phyloP scores from a whole-genome alignment of 2,888 invertebrate genomes.

The Sepiola atlantica region DNA sequence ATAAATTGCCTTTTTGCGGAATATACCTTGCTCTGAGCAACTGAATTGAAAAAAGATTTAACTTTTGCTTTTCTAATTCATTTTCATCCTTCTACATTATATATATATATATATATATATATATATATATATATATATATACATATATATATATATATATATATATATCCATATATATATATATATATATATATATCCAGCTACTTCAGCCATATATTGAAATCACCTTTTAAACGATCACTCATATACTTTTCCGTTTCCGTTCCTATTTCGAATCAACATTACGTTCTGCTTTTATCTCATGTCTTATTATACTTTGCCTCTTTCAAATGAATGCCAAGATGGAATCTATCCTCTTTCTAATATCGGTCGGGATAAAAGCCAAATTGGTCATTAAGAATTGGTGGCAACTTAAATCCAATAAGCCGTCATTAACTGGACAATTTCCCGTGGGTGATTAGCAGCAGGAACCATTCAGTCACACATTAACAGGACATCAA shows the following conservation, averaged over 20 bases:
- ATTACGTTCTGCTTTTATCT: background rate
- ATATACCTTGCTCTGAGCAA: too few species aligned
- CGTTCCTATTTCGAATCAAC: background rate
- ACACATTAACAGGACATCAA: constrained; percentile 32
- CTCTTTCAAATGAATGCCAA: background rate
- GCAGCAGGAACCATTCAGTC: background rate
- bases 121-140: background rate
- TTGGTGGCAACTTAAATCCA: background rate
- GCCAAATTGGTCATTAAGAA: background rate
- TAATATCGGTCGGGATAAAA: background rate
- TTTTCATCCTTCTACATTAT: too few species aligned
- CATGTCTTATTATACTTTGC: background rate
- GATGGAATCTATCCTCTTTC: background rate
- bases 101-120: too few species aligned
- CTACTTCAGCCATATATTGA: background rate
- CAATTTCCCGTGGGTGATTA: background rate
- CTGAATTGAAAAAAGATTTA: too few species aligned
- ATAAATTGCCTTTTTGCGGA: too few species aligned
- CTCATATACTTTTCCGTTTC: background rate
- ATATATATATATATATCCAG: background rate
- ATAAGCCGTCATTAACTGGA: background rate
- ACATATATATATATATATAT: background rate
- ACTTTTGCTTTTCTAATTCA: too few species aligned
- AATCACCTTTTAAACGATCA: background rate
- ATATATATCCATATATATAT: background rate